Percentiles rank a stretch among this genome's conserved stretches.
These are phyloP conservation scores for Pseudomyrmex cubaensis DNA, from an alignment of 1,140 invertebrate species.

Conservation along the genomic window DNA sequence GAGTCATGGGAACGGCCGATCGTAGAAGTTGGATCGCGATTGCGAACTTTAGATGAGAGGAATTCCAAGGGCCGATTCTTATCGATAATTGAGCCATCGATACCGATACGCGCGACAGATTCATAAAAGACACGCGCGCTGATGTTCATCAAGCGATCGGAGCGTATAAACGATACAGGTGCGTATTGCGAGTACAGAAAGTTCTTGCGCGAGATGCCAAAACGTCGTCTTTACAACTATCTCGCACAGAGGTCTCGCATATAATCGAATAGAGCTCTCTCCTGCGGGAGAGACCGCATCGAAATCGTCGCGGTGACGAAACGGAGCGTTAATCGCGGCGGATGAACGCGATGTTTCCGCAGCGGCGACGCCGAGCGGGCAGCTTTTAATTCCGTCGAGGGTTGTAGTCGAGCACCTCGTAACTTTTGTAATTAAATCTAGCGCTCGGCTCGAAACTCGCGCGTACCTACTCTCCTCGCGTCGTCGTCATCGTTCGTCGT, in stretches of 20 bases:
- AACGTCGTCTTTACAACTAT: not conserved
- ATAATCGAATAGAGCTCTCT: not conserved
- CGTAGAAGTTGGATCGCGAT: slow-evolving; percentile 34
- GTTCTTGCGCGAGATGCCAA: not conserved
- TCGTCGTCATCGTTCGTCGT: slow-evolving; percentile 29
- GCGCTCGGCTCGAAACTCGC: slow-evolving; percentile 63
- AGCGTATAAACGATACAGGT: not conserved
- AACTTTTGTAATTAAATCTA: slow-evolving; percentile 79
- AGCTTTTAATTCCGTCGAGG: slow-evolving; percentile 62
- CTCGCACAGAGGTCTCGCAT: not conserved
- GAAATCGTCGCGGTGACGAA: slow-evolving; percentile 42
- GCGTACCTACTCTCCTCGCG: not conserved
- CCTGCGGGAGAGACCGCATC: slow-evolving; percentile 5
- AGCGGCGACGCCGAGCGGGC: slow-evolving; percentile 27
- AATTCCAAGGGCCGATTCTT: slow-evolving; percentile 40
- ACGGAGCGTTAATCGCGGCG: slow-evolving; percentile 42
- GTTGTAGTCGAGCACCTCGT: slow-evolving; percentile 63
- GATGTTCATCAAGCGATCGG: slow-evolving; percentile 1
- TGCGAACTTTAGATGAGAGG: slow-evolving; percentile 32
- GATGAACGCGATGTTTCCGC: slow-evolving; percentile 47
- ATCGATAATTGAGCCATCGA: slow-evolving; percentile 57
- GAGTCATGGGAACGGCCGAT: slow-evolving; percentile 76
- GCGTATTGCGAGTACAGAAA: not conserved
- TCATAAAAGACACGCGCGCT: slow-evolving; percentile 14
- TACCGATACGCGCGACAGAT: slow-evolving; percentile 27